These are phyloP conservation scores for Argynnis bischoffii DNA, from an alignment of 2,888 invertebrate species.

Conservation along the genomic window DNA sequence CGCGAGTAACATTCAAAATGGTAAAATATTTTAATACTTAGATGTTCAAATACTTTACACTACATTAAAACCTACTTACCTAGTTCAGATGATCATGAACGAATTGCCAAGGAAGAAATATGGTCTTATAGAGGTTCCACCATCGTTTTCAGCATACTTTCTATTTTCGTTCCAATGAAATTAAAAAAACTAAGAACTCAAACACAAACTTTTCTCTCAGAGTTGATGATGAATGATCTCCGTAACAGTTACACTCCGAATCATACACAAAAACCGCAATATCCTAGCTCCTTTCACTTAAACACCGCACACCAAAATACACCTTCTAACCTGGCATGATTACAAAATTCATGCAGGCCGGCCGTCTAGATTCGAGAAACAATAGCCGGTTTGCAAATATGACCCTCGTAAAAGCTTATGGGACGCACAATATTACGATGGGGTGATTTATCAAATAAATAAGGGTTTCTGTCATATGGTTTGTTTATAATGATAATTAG, in stretches of 20 bases:
- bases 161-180: constrained; percentile 8
- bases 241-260: constrained; percentile 49
- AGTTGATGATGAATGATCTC: constrained; percentile 29
- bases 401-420: constrained; percentile 14
- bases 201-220: constrained; percentile 20
- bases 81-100: constrained; percentile 44
- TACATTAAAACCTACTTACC: constrained; percentile 30
- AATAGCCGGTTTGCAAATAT: constrained; percentile 14
- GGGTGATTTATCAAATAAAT: constrained; percentile 60
- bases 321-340: constrained; percentile 55
- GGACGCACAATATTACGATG: constrained; percentile 34
- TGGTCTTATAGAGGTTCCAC: constrained; percentile 5
- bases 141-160: constrained; percentile 19
- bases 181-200: not conserved
- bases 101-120: constrained; percentile 23
- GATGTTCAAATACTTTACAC: not conserved
- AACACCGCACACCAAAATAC: constrained; percentile 57
- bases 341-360: constrained; percentile 65
- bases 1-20: not conserved
- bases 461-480: constrained; percentile 59
- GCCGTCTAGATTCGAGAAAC: constrained; percentile 56
- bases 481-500: constrained; percentile 65
- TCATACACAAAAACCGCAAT: constrained; percentile 54
- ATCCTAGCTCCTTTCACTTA: constrained; percentile 71
- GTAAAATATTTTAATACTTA: not conserved